Evolutionary conservation across 2,797 vertebrate genomes (phyloP).

Genomic region (Coregonus suidteri): DNA sequence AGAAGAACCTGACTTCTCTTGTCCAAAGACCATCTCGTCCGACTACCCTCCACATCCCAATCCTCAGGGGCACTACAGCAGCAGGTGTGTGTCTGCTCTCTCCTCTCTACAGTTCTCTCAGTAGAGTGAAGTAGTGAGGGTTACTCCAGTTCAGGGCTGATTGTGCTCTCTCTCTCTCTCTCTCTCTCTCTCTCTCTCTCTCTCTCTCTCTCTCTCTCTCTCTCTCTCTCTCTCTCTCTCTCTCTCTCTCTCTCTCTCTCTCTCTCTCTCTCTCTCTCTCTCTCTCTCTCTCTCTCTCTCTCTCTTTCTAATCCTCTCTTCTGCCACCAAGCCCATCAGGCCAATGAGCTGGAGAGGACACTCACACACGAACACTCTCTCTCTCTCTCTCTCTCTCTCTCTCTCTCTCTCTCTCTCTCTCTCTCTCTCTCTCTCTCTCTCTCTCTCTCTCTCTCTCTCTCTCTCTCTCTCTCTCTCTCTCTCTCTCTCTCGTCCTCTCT

Average conservation of each 20-base stretch:
- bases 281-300: not conserved
- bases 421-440: too few relatives aligned
- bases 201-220: not conserved
- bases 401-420: not conserved
- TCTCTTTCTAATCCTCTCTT: constrained; percentile 5
- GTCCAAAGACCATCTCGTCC: not conserved
- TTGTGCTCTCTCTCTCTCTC: not conserved
- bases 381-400: not conserved
- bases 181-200: not conserved
- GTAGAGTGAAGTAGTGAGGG: not conserved
- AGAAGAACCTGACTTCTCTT: not conserved
- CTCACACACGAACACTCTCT: too few relatives aligned
- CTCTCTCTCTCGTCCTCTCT: not conserved
- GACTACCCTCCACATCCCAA: not conserved
- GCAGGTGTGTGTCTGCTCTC: not conserved
- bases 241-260: not conserved
- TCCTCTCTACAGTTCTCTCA: not conserved
- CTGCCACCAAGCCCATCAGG: not conserved
- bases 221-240: not conserved
- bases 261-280: too few relatives aligned
- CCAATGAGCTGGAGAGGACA: too few relatives aligned
- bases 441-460: not conserved
- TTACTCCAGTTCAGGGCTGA: not conserved
- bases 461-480: constrained; percentile 1
- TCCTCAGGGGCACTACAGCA: not conserved